Conservation (phyloP, 2,888 invertebrate species). For the Tenthredo distinguenda region DNA sequence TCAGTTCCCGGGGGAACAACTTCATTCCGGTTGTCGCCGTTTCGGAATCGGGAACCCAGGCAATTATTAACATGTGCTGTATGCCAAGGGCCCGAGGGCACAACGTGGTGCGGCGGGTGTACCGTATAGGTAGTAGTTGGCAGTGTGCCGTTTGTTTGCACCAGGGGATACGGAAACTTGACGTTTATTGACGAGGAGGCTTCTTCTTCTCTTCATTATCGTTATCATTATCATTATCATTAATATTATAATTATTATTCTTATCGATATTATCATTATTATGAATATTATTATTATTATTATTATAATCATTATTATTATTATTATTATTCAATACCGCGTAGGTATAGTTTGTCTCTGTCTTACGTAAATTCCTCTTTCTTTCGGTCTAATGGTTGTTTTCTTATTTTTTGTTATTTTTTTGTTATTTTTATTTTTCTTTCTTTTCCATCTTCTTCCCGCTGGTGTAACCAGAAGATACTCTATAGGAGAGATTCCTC, state of each 20-base stretch:
- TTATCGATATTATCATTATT: too few relatives aligned
- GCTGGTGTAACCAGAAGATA: background rate
- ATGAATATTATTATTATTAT: background rate
- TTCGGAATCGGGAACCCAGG: background rate
- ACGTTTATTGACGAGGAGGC: constrained; percentile 24
- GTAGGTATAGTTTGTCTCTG: background rate
- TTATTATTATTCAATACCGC: background rate
- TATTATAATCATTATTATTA: background rate
- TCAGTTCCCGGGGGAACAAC: background rate
- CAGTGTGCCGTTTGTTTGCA: constrained; percentile 6
- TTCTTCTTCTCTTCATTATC: background rate
- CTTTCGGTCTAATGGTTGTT: background rate
- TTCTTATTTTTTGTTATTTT: background rate
- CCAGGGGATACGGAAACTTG: background rate
- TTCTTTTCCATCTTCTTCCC: background rate
- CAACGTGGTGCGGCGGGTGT: background rate
- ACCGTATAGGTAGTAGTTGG: constrained; percentile 4
- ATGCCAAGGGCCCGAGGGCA: constrained; percentile 12
- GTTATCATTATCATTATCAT: background rate
- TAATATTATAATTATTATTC: too few relatives aligned
- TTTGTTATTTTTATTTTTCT: background rate
- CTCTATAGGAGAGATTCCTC: constrained; percentile 8
- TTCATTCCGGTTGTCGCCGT: constrained; percentile 24
- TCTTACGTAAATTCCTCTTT: background rate
- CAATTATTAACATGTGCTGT: constrained; percentile 24